These are phyloP conservation scores for Virgularia gustaviana DNA, from an alignment of 92 coral and sea anemone genomes.

Conservation along the genomic window DNA sequence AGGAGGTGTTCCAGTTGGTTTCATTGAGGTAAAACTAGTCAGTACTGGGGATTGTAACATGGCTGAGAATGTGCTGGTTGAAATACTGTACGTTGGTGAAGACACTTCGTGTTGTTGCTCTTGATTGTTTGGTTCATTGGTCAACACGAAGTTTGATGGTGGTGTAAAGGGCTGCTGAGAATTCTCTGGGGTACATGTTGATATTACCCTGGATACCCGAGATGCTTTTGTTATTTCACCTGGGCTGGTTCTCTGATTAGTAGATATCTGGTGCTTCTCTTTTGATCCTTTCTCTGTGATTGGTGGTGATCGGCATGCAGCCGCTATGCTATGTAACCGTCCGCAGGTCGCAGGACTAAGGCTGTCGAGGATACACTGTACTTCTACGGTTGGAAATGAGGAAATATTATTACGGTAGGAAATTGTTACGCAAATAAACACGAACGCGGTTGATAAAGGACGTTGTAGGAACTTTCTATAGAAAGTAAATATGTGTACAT, in stretches of 20 bases:
- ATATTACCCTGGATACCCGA: no score
- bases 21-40: neutral
- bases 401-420: neutral
- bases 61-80: neutral
- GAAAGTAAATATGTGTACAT: no score
- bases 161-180: no score
- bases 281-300: neutral
- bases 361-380: slow-evolving; percentile 15
- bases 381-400: neutral
- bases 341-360: neutral
- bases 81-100: neutral
- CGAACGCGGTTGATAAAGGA: no score
- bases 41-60: neutral
- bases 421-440: no score
- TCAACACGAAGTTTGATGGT: no score
- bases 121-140: no score
- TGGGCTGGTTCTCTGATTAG: neutral
- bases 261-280: neutral
- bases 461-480: no score
- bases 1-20: slow-evolving; percentile 5
- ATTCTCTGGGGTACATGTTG: no score
- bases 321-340: neutral
- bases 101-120: neutral
- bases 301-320: neutral
- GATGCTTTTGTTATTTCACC: neutral